Percentiles rank a stretch among this genome's conserved stretches.
Conservation (phyloP, 2,113 vertebrate species). For the Puma concolor region DNA sequence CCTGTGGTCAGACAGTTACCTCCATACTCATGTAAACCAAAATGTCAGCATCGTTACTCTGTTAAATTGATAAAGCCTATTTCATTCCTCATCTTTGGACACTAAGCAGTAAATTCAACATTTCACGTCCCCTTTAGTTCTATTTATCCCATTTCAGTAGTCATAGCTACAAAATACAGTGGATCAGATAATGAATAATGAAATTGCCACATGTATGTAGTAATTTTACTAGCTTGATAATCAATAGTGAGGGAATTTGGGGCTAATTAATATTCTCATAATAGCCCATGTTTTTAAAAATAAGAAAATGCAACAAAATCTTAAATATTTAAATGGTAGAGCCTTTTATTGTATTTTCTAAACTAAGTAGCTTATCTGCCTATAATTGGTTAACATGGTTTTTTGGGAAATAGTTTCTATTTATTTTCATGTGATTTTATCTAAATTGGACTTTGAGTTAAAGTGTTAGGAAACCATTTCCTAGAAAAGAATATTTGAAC, state of each 20-base stretch:
- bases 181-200: slow-evolving; percentile 10
- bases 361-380: slow-evolving; percentile 1
- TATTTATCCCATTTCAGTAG: neutral
- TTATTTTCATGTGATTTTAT: slow-evolving; percentile 8
- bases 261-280: neutral
- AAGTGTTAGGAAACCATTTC: neutral
- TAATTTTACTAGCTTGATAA: slow-evolving; percentile 16
- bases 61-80: neutral
- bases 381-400: neutral
- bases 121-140: neutral
- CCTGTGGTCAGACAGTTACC: slow-evolving; percentile 63
- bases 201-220: neutral
- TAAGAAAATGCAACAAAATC: neutral
- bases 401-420: slow-evolving; percentile 18
- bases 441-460: neutral
- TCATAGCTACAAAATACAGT: neutral
- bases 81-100: slow-evolving; percentile 49
- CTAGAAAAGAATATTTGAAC: slow-evolving; percentile 17
- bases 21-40: slow-evolving; percentile 72
- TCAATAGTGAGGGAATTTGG: neutral
- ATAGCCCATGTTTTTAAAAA: neutral
- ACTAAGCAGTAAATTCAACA: slow-evolving; percentile 20
- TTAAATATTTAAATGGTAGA: neutral
- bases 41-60: neutral
- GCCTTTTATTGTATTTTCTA: slow-evolving; percentile 3